Conservation (phyloP, 2,797 vertebrate genomes). For the Danio albolineatus region DNA sequence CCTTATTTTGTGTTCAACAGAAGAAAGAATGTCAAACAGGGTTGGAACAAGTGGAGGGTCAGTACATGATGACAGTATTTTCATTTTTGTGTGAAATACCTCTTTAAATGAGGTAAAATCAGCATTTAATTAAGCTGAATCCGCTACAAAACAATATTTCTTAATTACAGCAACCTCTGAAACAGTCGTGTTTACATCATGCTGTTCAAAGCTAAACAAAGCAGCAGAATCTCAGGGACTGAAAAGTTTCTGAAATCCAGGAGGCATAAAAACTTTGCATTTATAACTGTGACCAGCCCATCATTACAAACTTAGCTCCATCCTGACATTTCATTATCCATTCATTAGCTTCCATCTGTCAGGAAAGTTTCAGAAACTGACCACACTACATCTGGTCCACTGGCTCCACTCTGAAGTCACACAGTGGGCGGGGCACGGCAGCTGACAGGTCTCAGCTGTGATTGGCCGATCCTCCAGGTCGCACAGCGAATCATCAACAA, state of each 20-base stretch:
- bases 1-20: too few species aligned
- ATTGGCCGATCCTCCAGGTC: slow-evolving; percentile 72
- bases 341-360: not conserved
- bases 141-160: too few species aligned
- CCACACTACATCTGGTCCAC: slow-evolving; percentile 84
- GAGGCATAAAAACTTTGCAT: not conserved
- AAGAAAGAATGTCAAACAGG: too few species aligned
- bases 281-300: not conserved
- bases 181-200: too few species aligned
- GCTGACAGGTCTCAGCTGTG: slow-evolving; percentile 73
- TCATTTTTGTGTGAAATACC: too few species aligned
- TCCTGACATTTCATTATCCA: not conserved
- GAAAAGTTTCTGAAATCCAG: not conserved
- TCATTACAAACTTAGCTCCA: not conserved
- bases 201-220: too few species aligned
- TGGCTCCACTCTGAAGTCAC: slow-evolving; percentile 86
- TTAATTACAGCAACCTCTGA: too few species aligned
- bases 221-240: too few species aligned
- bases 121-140: too few species aligned
- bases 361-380: slow-evolving; percentile 62
- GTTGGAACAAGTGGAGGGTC: too few species aligned
- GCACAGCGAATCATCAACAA: slow-evolving; percentile 73
- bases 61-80: too few species aligned
- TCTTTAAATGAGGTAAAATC: too few species aligned
- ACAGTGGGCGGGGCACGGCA: slow-evolving; percentile 83